These are phyloP conservation scores for Hypsibius dujardini DNA, from an alignment of 1,140 invertebrate species.

Conservation along the genomic window DNA sequence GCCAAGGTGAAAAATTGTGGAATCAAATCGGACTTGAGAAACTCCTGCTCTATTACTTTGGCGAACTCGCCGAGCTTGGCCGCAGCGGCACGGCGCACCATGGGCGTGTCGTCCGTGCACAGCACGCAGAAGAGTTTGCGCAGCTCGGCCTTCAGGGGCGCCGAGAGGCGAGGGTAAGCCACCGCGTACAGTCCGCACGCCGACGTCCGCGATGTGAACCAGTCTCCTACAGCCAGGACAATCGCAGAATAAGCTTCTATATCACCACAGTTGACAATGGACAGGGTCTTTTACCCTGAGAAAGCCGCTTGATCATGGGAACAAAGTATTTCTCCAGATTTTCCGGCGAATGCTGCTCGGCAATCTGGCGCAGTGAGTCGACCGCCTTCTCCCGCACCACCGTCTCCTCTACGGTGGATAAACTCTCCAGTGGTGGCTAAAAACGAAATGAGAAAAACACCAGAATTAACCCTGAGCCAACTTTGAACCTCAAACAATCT, in stretches of 20 bases:
- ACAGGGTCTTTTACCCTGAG: slow-evolving; percentile 33
- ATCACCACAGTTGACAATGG: slow-evolving; percentile 10
- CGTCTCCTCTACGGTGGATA: slow-evolving; percentile 97
- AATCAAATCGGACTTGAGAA: slow-evolving; percentile 85
- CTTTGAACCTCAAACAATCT: too few relatives aligned
- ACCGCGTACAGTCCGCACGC: slow-evolving; percentile 81
- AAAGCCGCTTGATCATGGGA: slow-evolving; percentile 69
- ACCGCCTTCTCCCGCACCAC: slow-evolving; percentile 98
- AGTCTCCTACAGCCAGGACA: slow-evolving; percentile 52
- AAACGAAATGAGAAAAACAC: slow-evolving; percentile 24
- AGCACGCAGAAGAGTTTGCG: slow-evolving; percentile 76
- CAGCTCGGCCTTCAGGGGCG: slow-evolving; percentile 44
- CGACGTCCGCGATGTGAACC: slow-evolving; percentile 92
- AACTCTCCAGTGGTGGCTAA: slow-evolving; percentile 79
- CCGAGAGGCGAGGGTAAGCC: slow-evolving; percentile 44
- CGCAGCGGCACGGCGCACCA: slow-evolving; percentile 92
- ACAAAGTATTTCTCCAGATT: slow-evolving; percentile 85
- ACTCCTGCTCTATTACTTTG: slow-evolving; percentile 88
- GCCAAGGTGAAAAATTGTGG: slow-evolving; percentile 88
- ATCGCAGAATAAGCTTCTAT: background rate
- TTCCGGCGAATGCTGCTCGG: slow-evolving; percentile 61
- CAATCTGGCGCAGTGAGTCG: slow-evolving; percentile 75
- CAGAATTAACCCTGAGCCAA: too few relatives aligned
- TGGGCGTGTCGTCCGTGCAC: slow-evolving; percentile 97
- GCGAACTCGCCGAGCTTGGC: slow-evolving; percentile 95